Conservation (phyloP, 2,797 vertebrate species). For the Champsocephalus gunnari region DNA sequence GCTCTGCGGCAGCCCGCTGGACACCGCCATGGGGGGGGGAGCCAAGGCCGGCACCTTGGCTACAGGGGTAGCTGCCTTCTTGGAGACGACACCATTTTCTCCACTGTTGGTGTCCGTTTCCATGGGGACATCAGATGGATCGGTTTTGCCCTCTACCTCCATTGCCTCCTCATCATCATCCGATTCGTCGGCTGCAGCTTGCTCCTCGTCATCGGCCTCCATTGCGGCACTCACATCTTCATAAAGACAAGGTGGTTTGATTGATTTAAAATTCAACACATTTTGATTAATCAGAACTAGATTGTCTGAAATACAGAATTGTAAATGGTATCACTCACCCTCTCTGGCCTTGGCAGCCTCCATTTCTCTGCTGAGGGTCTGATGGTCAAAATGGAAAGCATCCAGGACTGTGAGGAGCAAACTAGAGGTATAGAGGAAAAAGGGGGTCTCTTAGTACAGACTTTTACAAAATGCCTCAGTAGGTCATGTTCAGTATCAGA, state of each 20-base stretch:
- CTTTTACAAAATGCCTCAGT: neutral
- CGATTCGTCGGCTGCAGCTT: conserved; percentile 78
- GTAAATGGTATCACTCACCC: conserved; percentile 76
- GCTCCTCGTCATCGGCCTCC: conserved; percentile 76
- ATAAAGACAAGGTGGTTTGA: neutral
- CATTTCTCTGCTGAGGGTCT: conserved; percentile 91
- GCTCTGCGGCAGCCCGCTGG: conserved; percentile 88
- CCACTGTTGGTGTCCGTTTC: conserved; percentile 29
- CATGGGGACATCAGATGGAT: conserved; percentile 45
- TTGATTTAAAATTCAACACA: neutral
- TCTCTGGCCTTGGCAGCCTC: conserved; percentile 84
- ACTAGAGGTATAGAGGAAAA: conserved; percentile 72
- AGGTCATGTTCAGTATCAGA: neutral
- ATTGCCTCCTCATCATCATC: conserved; percentile 79
- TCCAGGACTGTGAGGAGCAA: conserved; percentile 93
- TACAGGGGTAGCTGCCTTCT: neutral
- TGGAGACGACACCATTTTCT: neutral
- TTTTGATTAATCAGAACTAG: neutral
- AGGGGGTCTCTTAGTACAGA: neutral
- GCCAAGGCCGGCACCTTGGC: neutral
- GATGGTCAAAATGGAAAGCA: conserved; percentile 94
- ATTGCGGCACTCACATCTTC: conserved; percentile 54
- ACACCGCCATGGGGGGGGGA: conserved; percentile 14
- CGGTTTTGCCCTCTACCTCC: conserved; percentile 59
- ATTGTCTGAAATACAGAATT: neutral